phyloP scores from a whole-genome alignment of 2,888 invertebrate species.

The Sminthurinus aureus region DNA sequence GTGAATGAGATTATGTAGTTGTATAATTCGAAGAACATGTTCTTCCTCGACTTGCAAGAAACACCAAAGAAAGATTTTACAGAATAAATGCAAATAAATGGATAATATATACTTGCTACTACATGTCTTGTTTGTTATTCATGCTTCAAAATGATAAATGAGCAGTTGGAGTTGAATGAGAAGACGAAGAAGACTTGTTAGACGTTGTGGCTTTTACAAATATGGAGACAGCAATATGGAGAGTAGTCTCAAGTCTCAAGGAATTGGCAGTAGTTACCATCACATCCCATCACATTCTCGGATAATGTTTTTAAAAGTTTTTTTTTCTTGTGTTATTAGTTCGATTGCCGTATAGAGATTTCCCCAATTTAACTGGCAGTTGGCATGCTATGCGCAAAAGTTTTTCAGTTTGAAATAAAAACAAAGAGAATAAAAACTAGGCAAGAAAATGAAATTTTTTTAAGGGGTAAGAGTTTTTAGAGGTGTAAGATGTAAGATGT shows the following conservation, averaged over 20 bases:
- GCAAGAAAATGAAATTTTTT: no score
- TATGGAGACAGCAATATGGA: background rate
- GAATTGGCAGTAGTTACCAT: background rate
- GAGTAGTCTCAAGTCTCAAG: background rate
- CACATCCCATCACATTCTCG: background rate
- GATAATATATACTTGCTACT: background rate
- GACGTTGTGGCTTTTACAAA: background rate
- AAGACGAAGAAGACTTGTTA: no score
- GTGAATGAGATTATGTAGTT: no score
- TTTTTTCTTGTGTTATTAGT: background rate
- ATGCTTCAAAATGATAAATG: constrained; percentile 10
- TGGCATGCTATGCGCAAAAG: constrained; percentile 15
- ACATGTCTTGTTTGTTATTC: background rate
- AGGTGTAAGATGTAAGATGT: no score
- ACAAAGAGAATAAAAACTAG: no score
- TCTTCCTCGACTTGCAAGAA: no score
- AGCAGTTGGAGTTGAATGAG: constrained; percentile 2
- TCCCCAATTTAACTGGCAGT: background rate
- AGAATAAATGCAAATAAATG: background rate
- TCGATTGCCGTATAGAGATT: background rate
- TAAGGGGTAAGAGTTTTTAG: no score
- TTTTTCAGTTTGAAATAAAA: background rate
- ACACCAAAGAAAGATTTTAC: no score
- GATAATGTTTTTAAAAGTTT: constrained; percentile 18
- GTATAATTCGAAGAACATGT: no score